Percentiles rank a stretch among this genome's conserved stretches.
Conservation (phyloP, 2,888 invertebrate species). For the Tachina grossa region DNA sequence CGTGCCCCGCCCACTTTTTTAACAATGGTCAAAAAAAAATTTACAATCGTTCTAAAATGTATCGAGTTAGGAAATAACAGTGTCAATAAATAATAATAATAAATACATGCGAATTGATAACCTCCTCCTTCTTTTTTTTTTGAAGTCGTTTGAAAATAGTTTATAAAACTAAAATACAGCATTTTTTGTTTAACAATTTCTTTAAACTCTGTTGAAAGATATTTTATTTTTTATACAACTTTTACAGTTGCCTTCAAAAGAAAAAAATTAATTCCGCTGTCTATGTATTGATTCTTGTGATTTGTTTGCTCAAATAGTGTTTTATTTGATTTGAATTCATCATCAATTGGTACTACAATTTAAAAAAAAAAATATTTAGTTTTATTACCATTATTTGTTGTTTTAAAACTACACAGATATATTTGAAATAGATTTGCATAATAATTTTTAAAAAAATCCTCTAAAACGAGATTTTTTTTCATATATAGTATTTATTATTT, state of each 20-base stretch:
- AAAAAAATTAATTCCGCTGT: neutral
- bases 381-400: conserved; percentile 6
- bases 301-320: neutral
- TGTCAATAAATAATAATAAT: too few species aligned
- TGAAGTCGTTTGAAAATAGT: too few species aligned
- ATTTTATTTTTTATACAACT: neutral
- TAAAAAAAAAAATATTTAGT: conserved; percentile 12
- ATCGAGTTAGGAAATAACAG: too few species aligned
- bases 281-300: neutral
- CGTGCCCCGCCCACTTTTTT: too few species aligned
- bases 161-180: conserved; percentile 6
- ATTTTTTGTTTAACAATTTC: neutral
- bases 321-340: neutral
- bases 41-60: too few species aligned
- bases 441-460: conserved; percentile 57
- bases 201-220: neutral
- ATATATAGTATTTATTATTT: neutral
- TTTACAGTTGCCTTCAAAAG: neutral
- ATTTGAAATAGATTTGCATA: conserved; percentile 39
- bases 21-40: too few species aligned
- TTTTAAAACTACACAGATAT: conserved; percentile 64
- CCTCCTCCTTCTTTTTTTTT: too few species aligned
- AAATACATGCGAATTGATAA: too few species aligned
- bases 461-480: conserved; percentile 68
- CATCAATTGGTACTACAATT: conserved; percentile 18